Conservation (phyloP, 2,113 vertebrate genomes). For the Ellobius talpinus region DNA sequence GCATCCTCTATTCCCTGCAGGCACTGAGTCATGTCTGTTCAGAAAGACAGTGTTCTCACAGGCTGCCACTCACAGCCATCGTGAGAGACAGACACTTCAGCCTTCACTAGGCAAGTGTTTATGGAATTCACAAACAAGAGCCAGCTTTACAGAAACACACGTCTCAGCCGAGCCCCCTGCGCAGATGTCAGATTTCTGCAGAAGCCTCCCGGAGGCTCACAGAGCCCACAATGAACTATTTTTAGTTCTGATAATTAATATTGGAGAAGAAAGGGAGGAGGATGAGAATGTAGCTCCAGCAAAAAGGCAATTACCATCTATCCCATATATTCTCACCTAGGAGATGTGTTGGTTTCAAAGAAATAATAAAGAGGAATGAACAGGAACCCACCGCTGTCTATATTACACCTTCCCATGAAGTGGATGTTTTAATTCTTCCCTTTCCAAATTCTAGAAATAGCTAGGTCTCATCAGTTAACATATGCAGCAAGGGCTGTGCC, state of each 20-base stretch:
- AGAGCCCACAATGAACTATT: constrained; percentile 81
- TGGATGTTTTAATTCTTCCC: constrained; percentile 48
- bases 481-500: constrained; percentile 13
- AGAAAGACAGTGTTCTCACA: constrained; percentile 66
- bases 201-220: constrained; percentile 52
- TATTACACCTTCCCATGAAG: constrained; percentile 21
- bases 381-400: constrained; percentile 50
- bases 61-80: constrained; percentile 59
- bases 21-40: constrained; percentile 76
- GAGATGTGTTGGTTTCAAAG: constrained; percentile 66
- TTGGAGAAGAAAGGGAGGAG: constrained; percentile 76
- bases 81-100: constrained; percentile 55
- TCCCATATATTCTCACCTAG: constrained; percentile 74
- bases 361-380: constrained; percentile 56
- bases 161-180: constrained; percentile 55
- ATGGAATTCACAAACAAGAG: constrained; percentile 71
- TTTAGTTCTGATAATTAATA: constrained; percentile 86
- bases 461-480: constrained; percentile 41
- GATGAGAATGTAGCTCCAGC: constrained; percentile 65
- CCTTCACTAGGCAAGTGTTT: constrained; percentile 39
- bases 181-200: constrained; percentile 68
- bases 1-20: constrained; percentile 60
- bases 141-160: constrained; percentile 81
- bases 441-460: constrained; percentile 50
- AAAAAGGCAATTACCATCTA: constrained; percentile 79